Evolutionary conservation across 2,888 invertebrate species (phyloP), one percentile per base, ranked within the genome.

Genomic region (Dorcus parallelipipedus): DNA sequence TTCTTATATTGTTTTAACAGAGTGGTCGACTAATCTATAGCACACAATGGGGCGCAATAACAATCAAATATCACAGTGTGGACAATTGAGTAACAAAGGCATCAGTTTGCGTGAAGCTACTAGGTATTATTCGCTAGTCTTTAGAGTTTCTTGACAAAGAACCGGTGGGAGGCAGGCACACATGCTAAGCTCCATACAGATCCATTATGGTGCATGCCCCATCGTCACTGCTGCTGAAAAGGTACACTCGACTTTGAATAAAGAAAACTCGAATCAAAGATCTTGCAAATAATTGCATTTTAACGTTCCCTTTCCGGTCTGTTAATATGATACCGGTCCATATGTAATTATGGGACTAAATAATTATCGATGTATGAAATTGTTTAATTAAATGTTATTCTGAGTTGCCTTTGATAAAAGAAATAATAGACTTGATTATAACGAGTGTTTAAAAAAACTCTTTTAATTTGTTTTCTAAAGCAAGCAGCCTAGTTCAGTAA

Each of bases 261-360:
- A 58, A 58, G 61, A 61, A 56, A 42, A 41, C 39, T 17, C 49
- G 33, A 45, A 47, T 54, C 54, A 60, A 55, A 58, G 54, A 60
- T 56, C 56, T 60, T 60, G 51, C 49, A 53, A 72, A 75, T 74
- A 73, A 73, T 74, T 74, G 73, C 71, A 69, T 72, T 75, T 75
- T 73, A 73, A 74, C 73, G 71, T 73, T 69, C 71, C 66, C 68
- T 69, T 74, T 73, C 74, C 73, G 74, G 73, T 69, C 68, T 64
- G 70, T 73, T 72, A 73, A 74, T 72, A 68, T 70, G 72, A 73
- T 74, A 73, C 56, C 56, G 26, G 26, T 33, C 26, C 26, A 33
- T 7, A 5, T 33, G 7, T 33, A 33, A 33, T 33, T 33, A 4
- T 5, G 26, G 26, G 26, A 6, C 26, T 33, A 33, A 33, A 33